Conservation (phyloP, 2,113 vertebrate species). For the Mesocricetus auratus region DNA sequence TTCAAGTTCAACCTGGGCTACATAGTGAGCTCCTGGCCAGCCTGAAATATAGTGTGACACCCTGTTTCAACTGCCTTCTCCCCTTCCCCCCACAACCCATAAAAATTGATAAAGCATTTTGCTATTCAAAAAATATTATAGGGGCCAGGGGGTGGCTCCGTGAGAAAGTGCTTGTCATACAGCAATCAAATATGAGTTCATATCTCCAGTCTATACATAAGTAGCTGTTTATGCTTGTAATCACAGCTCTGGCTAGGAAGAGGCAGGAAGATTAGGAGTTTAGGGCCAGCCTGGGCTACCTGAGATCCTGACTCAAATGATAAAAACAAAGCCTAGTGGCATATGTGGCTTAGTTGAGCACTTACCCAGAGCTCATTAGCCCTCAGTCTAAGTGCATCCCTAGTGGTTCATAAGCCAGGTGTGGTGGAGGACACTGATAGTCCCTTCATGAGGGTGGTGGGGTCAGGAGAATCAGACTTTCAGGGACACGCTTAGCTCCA, state of each 20-base stretch:
- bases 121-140: not conserved
- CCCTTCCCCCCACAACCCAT: not conserved
- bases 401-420: not conserved
- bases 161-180: not conserved
- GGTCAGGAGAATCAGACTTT: not conserved
- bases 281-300: not conserved
- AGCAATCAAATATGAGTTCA: not conserved
- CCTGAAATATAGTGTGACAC: not conserved
- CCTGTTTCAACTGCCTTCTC: not conserved
- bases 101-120: not conserved
- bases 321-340: not conserved
- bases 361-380: no score
- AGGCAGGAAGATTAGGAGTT: not conserved
- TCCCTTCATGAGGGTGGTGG: not conserved
- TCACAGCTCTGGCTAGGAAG: not conserved
- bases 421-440: not conserved
- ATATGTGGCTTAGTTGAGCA: not conserved
- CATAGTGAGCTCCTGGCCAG: not conserved
- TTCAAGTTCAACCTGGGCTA: not conserved
- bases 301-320: not conserved
- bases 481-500: not conserved
- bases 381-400: not conserved
- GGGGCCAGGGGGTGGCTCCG: not conserved
- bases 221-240: not conserved
- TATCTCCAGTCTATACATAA: not conserved